Base-by-base conservation (phyloP, 1,140 invertebrate species). In the Drosophila teissieri region DNA sequence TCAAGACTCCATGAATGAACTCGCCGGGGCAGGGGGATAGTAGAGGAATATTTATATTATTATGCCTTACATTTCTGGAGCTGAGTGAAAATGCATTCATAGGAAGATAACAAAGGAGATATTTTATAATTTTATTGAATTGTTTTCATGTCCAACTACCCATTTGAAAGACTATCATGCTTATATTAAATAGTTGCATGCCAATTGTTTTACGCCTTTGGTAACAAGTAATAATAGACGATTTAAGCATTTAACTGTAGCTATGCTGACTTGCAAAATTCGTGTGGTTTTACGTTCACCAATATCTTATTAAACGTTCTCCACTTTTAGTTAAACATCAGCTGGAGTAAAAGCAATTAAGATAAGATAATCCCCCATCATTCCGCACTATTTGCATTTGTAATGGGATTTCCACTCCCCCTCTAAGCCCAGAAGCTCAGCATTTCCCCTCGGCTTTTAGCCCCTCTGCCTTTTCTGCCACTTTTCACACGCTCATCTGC, bases 331-430 rank as follows among this genome's bases (percentile, higher is more conserved):
- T 68, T 68, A 65, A 48, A 45, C 56, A 58, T 58, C 56, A 37
- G 56, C 17, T 11, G 44, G 27, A 36, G 40, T 40, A 39, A 53
- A 68, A 53, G 64, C 64, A 68, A 68, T 68, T 68, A 68, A 68
- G 64, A 68, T 65, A 53, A 68, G 64, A 68, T 68, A 65, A 68
- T 68, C 61, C 49, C 45, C 64, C 64, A 65, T 65, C 64, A 68
- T 68, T 68, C 64, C 64, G 64, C 42, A 64, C 64, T 84, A 84
- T 80, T 84, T 84, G 80, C 80, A 84, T 84, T 76, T 44, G 37
- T 80, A 84, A 84, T 76, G 72, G 74, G 80, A 74, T 84, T 84
- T 80, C 54, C 60, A 68, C 57, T 37, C 69, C 11, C 2, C 37
- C 46, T 22, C 17, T 44, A 22, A 36, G 5, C 10, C 10, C 49